Percentiles rank a stretch among this genome's conserved stretches.
Conservation (phyloP, 92 coral and sea anemone species). For the Porites lobata region DNA sequence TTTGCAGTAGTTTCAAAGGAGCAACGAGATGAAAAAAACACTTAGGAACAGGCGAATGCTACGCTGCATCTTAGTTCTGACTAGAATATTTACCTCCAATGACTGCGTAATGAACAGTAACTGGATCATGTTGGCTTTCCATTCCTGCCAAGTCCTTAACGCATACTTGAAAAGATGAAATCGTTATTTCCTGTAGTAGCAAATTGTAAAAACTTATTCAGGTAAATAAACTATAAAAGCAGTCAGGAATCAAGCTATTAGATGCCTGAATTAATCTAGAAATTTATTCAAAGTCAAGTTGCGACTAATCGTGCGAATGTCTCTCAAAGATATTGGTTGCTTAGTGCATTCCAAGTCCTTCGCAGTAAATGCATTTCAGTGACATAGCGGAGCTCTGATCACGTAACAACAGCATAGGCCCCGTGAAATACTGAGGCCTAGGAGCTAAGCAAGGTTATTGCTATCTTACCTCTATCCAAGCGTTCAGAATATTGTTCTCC, state of each 20-base stretch:
- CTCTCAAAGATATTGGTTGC: too few species aligned
- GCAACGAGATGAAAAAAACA: neutral
- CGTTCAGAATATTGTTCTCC: constrained; percentile 59
- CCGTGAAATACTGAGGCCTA: too few species aligned
- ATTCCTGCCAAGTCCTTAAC: constrained; percentile 77
- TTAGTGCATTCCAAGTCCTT: too few species aligned
- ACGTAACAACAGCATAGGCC: too few species aligned
- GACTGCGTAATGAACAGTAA: constrained; percentile 67
- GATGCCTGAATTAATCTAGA: neutral
- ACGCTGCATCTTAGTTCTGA: neutral
- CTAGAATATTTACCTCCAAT: too few species aligned
- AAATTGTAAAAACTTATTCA: neutral
- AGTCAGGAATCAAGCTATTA: too few species aligned
- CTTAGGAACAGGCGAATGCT: neutral
- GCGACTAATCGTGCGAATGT: too few species aligned
- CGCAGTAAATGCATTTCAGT: too few species aligned
- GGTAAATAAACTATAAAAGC: neutral
- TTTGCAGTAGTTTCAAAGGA: too few species aligned
- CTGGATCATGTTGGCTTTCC: constrained; percentile 57
- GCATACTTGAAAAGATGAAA: constrained; percentile 66
- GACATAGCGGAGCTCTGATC: too few species aligned
- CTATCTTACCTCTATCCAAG: constrained; percentile 68
- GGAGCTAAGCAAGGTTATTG: too few species aligned
- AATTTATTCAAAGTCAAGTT: neutral
- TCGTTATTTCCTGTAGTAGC: constrained; percentile 65